Evolutionary conservation across 2,888 invertebrate species (phyloP), one percentile per base, ranked within the genome.

Genomic region (Halocaridina rubra): DNA sequence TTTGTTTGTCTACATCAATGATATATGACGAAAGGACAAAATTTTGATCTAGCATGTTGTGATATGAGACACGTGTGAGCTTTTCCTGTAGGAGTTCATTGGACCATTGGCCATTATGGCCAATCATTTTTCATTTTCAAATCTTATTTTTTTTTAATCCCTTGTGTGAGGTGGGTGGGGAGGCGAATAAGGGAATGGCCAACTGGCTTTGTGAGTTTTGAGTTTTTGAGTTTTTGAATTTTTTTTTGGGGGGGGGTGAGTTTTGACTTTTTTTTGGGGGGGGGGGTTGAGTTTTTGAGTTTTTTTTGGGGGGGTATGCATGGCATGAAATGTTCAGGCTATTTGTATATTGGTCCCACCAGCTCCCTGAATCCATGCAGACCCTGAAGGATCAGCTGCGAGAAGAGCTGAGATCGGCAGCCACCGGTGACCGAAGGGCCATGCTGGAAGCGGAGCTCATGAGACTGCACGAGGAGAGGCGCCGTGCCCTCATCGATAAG

Each of bases 401-500:
- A 78, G 90, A 90, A 57, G 90, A 90, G 80, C 75, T 90, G 24
- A 90, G 89, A 72, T 88, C 88, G 7, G 88, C 88, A 0, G 87
- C 89, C 5, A 87, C 88, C 77, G n/a, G n/a, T n/a, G 89, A 90
- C 72, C 77, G 89, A 33, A 78, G 88, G 7, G 81, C 80, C 22
- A 71, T 88, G 61, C 80, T 88, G 39, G 87, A 88, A 76, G 87
- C 88, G 16, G 88, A 88, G 79, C 80, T 88, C 53, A 77, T 82
- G 19, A 53, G 86, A 27, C 84, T 88, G 4, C 87, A 88, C 13
- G 90, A 90, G 75, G 90, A 90, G 82, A 88, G 90, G 59, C 89
- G 90, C 64, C 90, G 90, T 22, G 88, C 90, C 69, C 89, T 90
- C 88, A 89, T 89, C 53, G 89, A 90, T 59, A 88, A 89, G 77